Base-by-base conservation (phyloP, 2,888 invertebrate genomes). In the Torymus aiolomorphi region DNA sequence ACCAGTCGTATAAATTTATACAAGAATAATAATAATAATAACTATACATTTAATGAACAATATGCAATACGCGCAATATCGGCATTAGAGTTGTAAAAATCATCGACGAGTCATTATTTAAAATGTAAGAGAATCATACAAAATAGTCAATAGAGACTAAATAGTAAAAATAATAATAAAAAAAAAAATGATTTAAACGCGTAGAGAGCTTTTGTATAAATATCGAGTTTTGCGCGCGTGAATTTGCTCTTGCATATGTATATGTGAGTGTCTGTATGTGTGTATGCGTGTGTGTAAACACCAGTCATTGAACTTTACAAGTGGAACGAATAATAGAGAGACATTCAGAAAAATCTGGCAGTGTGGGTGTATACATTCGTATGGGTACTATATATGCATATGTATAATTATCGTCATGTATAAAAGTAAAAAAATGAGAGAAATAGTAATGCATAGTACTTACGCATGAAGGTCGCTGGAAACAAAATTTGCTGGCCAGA, bases 1-100 rank as follows among this genome's bases (percentile, higher is more conserved):
- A 69, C 63, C 59, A 74, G 51, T 49, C 24, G 20, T 31, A 8
- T 74, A 14, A 16, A 16, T 31, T 13, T 24, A 67, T 42, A 67
- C 31, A 49, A 66, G 59, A 51, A n/a, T 49, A 54, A 66, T 63
- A 49, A 18, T 18, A 61, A n/a, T 42, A 66, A 61, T 56, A 70
- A 80, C 85, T 84, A 84, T 80, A 82, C 82, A 83, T 56, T 54
- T 69, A 84, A 83, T 83, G 83, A 59, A 81, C 67, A 59, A 61
- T 76, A 80, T 59, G 72, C 69, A 59, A 76, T 73, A 76, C 54
- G 63, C 24, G 59, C 51, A 16, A 57, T 65, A 71, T 65, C 71
- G 65, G 51, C 14, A 49, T 16, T 24, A 49, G 16, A n/a, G 13
- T 16, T 12, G 42, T 62, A 71, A 69, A 78, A 72, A 62, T 63